phyloP scores from a whole-genome alignment of 2,113 vertebrate species.

The Nannospalax galili region DNA sequence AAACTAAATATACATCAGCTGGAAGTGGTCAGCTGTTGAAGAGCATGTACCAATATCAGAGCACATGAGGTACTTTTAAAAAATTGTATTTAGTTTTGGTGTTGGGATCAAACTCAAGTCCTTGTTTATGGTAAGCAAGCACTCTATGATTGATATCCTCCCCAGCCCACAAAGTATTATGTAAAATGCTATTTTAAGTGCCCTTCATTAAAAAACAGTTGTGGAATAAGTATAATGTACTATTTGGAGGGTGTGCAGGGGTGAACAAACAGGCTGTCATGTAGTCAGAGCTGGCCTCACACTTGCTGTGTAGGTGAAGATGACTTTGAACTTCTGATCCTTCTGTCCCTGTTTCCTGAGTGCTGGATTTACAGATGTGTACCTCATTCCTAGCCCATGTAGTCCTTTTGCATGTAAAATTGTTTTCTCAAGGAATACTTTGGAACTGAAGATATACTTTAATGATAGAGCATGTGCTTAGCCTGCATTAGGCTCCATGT shows the following conservation, averaged over 20 bases:
- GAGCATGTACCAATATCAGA: neutral
- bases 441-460: neutral
- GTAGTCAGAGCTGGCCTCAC: neutral
- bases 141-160: no score
- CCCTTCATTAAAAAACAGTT: neutral
- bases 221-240: neutral
- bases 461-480: neutral
- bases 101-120: no score
- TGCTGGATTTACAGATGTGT: neutral
- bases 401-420: neutral
- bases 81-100: no score
- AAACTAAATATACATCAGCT: neutral
- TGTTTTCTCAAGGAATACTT: neutral
- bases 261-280: neutral
- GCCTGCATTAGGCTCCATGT: neutral
- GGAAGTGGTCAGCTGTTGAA: neutral
- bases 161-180: neutral
- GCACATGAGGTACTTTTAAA: rapidly evolving
- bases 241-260: neutral
- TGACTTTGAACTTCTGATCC: neutral
- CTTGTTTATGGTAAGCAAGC: no score
- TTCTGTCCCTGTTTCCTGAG: no score
- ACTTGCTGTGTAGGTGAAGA: neutral
- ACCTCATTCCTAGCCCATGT: neutral
- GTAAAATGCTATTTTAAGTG: neutral